Base-by-base conservation (phyloP, 1,140 invertebrate genomes). In the Alviniconcha marisindica region DNA sequence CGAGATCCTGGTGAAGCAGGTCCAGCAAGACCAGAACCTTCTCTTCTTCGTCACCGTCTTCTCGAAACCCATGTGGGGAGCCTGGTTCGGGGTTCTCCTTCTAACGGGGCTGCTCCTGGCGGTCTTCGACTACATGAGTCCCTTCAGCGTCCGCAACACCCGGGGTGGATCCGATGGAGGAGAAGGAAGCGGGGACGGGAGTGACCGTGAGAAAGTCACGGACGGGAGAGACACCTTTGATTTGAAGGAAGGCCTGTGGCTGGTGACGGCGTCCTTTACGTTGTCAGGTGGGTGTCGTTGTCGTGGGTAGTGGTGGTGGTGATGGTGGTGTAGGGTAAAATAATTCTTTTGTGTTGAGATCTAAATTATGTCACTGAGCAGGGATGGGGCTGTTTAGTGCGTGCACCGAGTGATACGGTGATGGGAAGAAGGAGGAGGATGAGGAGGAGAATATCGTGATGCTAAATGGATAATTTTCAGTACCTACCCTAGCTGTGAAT, bases 181-280 rank as follows among this genome's bases (percentile, higher is more conserved):
- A n/a, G 60, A 81, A 18, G 54, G 79, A 18, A 24, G 56, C 56
- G 69, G 69, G 7, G 36, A 40, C 10, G 69, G 69, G 24, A 24
- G 36, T 10, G 63, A 69, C 14, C 24, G 33, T 0, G 69, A 40
- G 36, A 1, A 71, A 54, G 69, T 18, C 1, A 15, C 33, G 44
- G 38, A 48, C 5, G 71, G 33, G 2, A 42, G 18, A 42, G 54
- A 76, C 10, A 42, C 33, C 12, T 89, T 89, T 60, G 84, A 71
- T 31, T 28, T 90, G 31, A 88, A 83, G 15, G 88, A 90, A 92
- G 97, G 96, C 86, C 97, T 98, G 88, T 98, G 97, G 97, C 98
- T 98, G 90, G 96, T 97, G 0, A 91, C 98, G 38, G 98, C 97
- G 0, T 97, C 97, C 0, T 98, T 98, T 88, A 98, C 97, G 1